phyloP scores from a whole-genome alignment of 1,140 invertebrate genomes.

The Nephila pilipes region DNA sequence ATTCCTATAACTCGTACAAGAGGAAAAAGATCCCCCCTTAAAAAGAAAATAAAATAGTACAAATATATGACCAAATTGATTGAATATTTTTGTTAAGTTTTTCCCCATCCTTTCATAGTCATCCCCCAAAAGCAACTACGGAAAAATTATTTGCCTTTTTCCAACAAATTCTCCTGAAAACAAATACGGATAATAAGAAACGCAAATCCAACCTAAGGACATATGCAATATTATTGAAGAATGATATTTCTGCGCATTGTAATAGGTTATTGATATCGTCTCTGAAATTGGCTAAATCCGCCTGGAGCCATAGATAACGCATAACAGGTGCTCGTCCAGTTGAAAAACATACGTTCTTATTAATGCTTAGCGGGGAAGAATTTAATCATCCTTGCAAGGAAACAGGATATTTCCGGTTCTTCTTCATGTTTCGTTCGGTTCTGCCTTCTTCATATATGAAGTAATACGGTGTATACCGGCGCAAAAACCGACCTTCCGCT shows the following conservation, averaged over 20 bases:
- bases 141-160: constrained; percentile 53
- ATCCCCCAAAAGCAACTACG: background rate
- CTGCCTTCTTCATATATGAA: constrained; percentile 10
- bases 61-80: constrained; percentile 51
- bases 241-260: constrained; percentile 60
- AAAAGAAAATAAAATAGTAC: background rate
- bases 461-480: background rate
- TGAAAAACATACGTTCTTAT: constrained; percentile 64
- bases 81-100: constrained; percentile 41
- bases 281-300: constrained; percentile 52
- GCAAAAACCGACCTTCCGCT: background rate
- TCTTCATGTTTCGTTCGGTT: background rate
- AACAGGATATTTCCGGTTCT: constrained; percentile 14
- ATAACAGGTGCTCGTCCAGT: constrained; percentile 63
- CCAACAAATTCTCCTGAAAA: constrained; percentile 44
- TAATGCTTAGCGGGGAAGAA: constrained; percentile 62
- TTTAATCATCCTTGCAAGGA: constrained; percentile 57
- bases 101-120: background rate
- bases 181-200: constrained; percentile 68
- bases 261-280: constrained; percentile 68
- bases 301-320: constrained; percentile 62
- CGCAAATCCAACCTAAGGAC: constrained; percentile 60
- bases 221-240: constrained; percentile 66
- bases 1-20: background rate
- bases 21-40: background rate